Evolutionary conservation across 2,888 invertebrate species (phyloP), one percentile per base, ranked within the genome.

Genomic region (Watsonalla binaria): DNA sequence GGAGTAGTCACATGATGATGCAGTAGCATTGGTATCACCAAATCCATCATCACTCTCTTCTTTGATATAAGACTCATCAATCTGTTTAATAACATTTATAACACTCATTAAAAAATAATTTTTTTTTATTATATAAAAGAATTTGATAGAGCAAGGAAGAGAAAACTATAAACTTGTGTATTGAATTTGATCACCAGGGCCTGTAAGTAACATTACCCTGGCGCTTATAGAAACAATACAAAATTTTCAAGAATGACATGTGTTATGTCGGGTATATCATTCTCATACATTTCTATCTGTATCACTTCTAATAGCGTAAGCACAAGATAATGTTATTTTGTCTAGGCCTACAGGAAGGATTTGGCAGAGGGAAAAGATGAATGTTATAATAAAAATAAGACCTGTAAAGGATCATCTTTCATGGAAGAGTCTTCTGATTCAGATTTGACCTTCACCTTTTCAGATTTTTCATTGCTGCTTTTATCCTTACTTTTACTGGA

Each of bases 1-100:
- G 49, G 93, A 94, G 76, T 94, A 94, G 75, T 94, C 94, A 80
- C 94, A 94, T 50, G 94, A 94, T 60, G 94, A 94, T n/a, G 92
- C 92, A 80, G 92, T 70, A 84, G 93, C 72, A 83, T 87, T 87
- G 24, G 91, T 64, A 67, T 85, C 78, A 60, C 76, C 72, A 66
- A 84, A 81, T 48, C 74, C 84, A 75, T 81, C 84, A 61, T 86
- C 81, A 68, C 78, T 84, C 52, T 82, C 83, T 57, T 91, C 92
- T 61, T 89, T 87, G 58, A 92, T 82, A 59, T 91, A 87, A 56
- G 83, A 62, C 61, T 79, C 78, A 66, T 83, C 82, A 61, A 84
- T 74, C 90, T 87, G 65, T 57, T 49, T 45, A 57, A 45, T 35
- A 47, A 56, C 15, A 51, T 45, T 9, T 11, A 50, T 7, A 52